Base-by-base conservation (phyloP, 2,113 vertebrate species). In the Proteles cristata region DNA sequence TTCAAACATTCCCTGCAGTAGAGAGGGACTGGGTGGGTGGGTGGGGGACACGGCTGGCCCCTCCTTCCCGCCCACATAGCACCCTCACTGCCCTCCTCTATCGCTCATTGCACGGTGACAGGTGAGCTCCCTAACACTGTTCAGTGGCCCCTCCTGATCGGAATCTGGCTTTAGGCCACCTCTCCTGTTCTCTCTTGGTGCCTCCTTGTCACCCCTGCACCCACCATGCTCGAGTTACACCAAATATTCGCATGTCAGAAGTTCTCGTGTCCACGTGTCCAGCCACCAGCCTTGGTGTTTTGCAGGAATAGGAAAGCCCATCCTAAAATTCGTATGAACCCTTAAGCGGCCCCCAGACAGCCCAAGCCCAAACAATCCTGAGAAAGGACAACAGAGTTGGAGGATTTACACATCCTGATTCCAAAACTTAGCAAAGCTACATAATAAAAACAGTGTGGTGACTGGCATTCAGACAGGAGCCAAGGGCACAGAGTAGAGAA, bases 21-120 rank as follows among this genome's bases (percentile, higher is more conserved):
- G 61, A 16, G 61, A 80, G 65, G 63, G 6, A 45, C 50, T 43
- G 65, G 55, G 25, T n/a, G 19, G 16, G 11, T 21, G 15, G 39
- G 7, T 7, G 8, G 21, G 23, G 33, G 16, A 15, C 4, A 17
- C 31, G 12, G 33, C 48, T 35, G 58, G 14, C 16, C 12, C 9
- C 23, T 14, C 39, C 8, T 26, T 21, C 53, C 53, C 0, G 0
- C 4, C 2, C 4, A 8, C 2, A 28, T 15, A 21, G 45, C 8
- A 2, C 79, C 33, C 25, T 6, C n/a, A 10, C 15, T 11, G 15
- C 39, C 58, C 19, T 69, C 35, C 23, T 35, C 28, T 33, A 31
- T 39, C 26, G 10, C 48, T 50, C 9, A 33, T 0, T 11, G 1
- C 50, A 23, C 19, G 21, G n/a, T 50, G 50, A 33, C 50, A 7